Evolutionary conservation across 2,888 invertebrate species (phyloP), one percentile per base, ranked within the genome.

Genomic region (Augochlorella aurata): DNA sequence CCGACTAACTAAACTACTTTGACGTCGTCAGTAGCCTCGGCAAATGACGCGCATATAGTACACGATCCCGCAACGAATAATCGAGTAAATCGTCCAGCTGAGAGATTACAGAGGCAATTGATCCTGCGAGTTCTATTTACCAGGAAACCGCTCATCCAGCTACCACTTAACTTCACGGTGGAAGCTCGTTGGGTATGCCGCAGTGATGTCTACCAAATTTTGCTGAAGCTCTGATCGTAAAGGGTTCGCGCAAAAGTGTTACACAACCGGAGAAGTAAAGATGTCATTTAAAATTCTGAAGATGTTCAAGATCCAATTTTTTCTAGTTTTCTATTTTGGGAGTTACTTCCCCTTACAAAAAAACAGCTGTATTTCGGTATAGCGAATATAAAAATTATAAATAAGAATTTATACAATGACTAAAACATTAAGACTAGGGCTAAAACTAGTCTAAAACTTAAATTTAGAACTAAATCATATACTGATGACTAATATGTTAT

Each of bases 51-150:
- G 38, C 38, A 38, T 63, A 63, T 63, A 63, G 29, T 63, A 63
- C 18, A 63, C 9, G 58, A 58, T 18, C 63, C 63, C 63, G 38
- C 63, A 38, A 63, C 29, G 29, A 80, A 80, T 80, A 80, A 72
- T 80, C 67, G 68, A 80, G 80, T 68, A 61, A 68, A 80, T 68
- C 52, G 73, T 24, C 54, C 54, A 47, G 50, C 58, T 14, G 29
- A 49, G 66, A 68, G 80, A 73, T 65, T 49, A 61, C 58, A 47
- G 52, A 5, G 66, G 67, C 50, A 80, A 80, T 79, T 79, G 77
- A 63, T 63, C 68, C 50, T 58, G 68, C 52, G 16, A 24, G 52
- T 61, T 58, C 66, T 74, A 69, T 74, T 81, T 73, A 54, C 69
- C 52, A 49, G 52, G 52, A 29, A 68, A 80, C 63, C 74, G 68